phyloP scores from a whole-genome alignment of 2,797 vertebrate species.

The Tolypeutes matacus region DNA sequence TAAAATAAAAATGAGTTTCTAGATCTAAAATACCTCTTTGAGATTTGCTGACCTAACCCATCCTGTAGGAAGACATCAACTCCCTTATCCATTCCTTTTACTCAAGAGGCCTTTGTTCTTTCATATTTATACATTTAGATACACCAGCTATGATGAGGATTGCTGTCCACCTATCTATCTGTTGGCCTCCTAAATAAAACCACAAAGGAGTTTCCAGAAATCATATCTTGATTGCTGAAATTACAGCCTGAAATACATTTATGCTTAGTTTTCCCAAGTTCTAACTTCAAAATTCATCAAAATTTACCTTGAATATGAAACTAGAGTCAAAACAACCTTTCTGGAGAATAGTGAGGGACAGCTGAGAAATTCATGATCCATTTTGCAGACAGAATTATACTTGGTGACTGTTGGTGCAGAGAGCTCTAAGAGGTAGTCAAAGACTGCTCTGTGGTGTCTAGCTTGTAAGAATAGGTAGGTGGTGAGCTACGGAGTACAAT shows the following conservation, averaged over 20 bases:
- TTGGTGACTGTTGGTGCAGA: not conserved
- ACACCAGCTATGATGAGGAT: not conserved
- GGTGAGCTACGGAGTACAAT: not conserved
- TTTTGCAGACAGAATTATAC: not conserved
- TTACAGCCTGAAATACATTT: slow-evolving; percentile 19
- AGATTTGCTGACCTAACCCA: slow-evolving; percentile 48
- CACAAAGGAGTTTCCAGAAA: slow-evolving; percentile 44
- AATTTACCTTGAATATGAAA: slow-evolving; percentile 31
- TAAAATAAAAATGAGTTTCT: slow-evolving; percentile 73
- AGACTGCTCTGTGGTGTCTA: not conserved
- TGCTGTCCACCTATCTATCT: not conserved
- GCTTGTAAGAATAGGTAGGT: not conserved
- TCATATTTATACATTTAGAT: not conserved
- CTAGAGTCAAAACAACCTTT: not conserved
- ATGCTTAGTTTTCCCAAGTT: slow-evolving; percentile 21
- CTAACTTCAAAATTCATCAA: slow-evolving; percentile 56
- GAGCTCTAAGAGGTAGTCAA: not conserved
- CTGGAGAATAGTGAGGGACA: not conserved
- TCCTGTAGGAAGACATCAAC: slow-evolving; percentile 30
- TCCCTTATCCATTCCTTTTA: slow-evolving; percentile 2
- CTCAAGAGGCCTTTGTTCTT: slow-evolving; percentile 41
- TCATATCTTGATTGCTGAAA: slow-evolving; percentile 15
- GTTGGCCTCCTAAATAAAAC: slow-evolving; percentile 50
- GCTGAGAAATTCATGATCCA: not conserved
- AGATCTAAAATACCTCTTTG: slow-evolving; percentile 61